Evolutionary conservation across 2,888 invertebrate species (phyloP).

Genomic region (Xestoiulus laeticollis): DNA sequence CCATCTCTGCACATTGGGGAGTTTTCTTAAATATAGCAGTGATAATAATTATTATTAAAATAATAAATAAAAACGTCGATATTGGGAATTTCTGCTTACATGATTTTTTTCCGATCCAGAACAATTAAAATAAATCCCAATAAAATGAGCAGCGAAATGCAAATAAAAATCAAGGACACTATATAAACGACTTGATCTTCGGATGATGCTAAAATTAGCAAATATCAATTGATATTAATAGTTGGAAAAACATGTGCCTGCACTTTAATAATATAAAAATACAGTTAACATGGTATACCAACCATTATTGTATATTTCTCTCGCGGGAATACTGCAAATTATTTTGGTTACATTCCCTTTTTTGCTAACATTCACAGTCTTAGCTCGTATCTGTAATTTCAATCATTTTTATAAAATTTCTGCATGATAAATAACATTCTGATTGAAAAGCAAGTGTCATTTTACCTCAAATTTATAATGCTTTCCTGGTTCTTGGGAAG

Average conservation of each 20-base stretch:
- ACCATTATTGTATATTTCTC: no score
- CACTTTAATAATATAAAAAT: no score
- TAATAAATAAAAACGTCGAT: not conserved
- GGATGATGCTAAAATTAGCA: not conserved
- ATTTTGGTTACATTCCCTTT: not conserved
- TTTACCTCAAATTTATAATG: not conserved
- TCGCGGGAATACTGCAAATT: not conserved
- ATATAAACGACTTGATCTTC: not conserved
- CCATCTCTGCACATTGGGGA: not conserved
- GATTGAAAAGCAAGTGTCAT: not conserved
- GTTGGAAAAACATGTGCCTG: no score
- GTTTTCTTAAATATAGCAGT: not conserved
- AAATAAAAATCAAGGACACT: not conserved
- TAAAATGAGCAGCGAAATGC: not conserved
- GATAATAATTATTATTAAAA: not conserved
- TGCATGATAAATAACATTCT: not conserved
- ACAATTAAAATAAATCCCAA: not conserved
- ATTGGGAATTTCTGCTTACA: not conserved
- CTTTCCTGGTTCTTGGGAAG: not conserved
- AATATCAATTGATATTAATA: not conserved
- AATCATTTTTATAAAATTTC: not conserved
- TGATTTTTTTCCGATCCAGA: conserved; percentile 17
- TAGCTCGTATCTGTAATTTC: conserved; percentile 24
- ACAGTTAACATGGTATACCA: no score
- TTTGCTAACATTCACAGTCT: not conserved